These are phyloP conservation scores for Arenaria interpres DNA, from an alignment of 2,113 vertebrate genomes.

Conservation along the genomic window DNA sequence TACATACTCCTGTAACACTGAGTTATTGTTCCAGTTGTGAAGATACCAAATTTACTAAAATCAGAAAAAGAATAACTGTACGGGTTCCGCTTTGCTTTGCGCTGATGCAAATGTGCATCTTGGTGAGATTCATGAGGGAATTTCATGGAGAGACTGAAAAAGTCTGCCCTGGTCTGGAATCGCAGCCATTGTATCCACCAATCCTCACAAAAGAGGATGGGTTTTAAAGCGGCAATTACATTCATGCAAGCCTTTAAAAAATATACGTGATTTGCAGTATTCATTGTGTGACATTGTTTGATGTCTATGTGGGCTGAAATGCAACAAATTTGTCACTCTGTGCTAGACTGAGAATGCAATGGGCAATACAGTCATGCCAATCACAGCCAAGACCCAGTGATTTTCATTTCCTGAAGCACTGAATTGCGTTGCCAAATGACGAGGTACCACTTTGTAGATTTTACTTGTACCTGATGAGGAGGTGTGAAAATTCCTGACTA, in stretches of 20 bases:
- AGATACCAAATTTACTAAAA: not conserved
- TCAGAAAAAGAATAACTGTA: not conserved
- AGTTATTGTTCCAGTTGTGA: not conserved
- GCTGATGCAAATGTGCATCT: not conserved
- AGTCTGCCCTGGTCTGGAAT: not conserved
- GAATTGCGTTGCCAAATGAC: not conserved
- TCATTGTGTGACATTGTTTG: constrained; percentile 27
- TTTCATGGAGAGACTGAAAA: not conserved
- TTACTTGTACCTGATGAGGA: constrained; percentile 23
- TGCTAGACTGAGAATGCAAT: constrained; percentile 24
- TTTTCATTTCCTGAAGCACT: not conserved
- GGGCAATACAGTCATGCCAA: constrained; percentile 11
- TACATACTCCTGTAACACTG: not conserved
- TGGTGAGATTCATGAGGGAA: not conserved
- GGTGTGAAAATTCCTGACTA: not conserved
- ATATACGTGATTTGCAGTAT: not conserved
- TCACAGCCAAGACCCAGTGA: not conserved
- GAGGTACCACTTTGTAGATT: not conserved
- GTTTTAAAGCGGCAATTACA: constrained; percentile 10
- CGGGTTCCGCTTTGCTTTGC: not conserved
- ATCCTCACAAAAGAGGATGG: not conserved
- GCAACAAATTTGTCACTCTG: constrained; percentile 40
- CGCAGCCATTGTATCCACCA: not conserved
- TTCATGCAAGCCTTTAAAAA: not conserved
- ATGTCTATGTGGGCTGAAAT: constrained; percentile 13